phyloP scores from a whole-genome alignment of 1,140 invertebrate genomes.

The Cotesia vestalis region DNA sequence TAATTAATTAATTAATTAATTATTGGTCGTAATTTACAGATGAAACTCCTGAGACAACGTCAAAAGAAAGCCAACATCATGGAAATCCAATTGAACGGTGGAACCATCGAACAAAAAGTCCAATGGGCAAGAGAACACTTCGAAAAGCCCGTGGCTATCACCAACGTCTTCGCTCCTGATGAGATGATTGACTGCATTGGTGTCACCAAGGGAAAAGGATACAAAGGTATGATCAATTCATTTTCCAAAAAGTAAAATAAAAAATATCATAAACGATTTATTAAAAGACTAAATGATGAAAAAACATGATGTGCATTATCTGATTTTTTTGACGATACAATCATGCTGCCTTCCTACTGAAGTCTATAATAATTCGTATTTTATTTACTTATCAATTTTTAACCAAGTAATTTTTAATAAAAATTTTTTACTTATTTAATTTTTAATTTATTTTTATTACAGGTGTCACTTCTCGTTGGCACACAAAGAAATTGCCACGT shows the following conservation, averaged over 20 bases:
- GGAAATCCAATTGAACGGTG: slow-evolving; percentile 99
- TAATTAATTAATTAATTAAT: background rate
- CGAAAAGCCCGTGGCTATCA: slow-evolving; percentile 92
- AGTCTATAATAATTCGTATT: slow-evolving; percentile 35
- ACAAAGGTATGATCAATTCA: slow-evolving; percentile 81
- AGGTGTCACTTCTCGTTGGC: slow-evolving; percentile 99
- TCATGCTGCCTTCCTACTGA: slow-evolving; percentile 83
- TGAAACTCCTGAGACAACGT: slow-evolving; percentile 95
- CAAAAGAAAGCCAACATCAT: slow-evolving; percentile 99
- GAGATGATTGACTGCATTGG: slow-evolving; percentile 99
- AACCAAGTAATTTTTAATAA: too few relatives aligned
- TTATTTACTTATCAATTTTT: background rate
- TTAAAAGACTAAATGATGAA: slow-evolving; percentile 64
- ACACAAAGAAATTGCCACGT: slow-evolving; percentile 98
- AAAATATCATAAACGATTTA: background rate
- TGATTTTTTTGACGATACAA: slow-evolving; percentile 67
- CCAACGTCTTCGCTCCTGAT: slow-evolving; percentile 92
- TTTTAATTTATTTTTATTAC: slow-evolving; percentile 17
- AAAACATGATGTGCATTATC: slow-evolving; percentile 67
- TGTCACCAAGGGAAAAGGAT: slow-evolving; percentile 99
- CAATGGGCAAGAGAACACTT: slow-evolving; percentile 96
- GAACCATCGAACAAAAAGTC: slow-evolving; percentile 93
- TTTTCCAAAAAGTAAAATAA: too few relatives aligned
- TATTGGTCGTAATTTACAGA: slow-evolving; percentile 68
- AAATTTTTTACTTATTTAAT: background rate